phyloP scores from a whole-genome alignment of 2,113 vertebrate species.

The Rhagologus leucostigma region DNA sequence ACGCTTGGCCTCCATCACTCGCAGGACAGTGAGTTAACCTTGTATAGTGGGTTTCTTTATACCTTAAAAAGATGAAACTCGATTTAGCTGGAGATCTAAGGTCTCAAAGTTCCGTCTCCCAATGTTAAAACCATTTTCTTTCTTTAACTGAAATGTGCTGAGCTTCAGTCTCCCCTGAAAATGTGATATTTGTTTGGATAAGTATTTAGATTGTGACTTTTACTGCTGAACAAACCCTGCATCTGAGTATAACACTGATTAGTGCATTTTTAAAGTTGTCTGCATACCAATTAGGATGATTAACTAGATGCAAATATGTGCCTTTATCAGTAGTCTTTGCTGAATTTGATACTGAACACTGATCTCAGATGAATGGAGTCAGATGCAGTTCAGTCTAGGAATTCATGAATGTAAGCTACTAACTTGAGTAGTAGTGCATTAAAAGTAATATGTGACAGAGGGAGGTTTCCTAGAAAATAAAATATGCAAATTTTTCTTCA shows the following conservation, averaged over 20 bases:
- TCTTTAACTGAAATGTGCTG: neutral
- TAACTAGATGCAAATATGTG: slow-evolving; percentile 13
- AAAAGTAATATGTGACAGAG: neutral
- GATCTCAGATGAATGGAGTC: neutral
- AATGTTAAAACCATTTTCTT: neutral
- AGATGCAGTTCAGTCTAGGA: neutral
- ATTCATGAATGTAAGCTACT: neutral
- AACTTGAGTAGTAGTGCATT: neutral
- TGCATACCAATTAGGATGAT: slow-evolving; percentile 15
- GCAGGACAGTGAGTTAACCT: neutral
- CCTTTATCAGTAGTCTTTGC: neutral
- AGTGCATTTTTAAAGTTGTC: neutral
- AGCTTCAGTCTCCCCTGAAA: neutral
- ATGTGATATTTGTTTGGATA: neutral
- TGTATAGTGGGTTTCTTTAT: neutral
- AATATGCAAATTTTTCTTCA: neutral
- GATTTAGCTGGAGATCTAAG: neutral
- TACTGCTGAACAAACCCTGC: neutral
- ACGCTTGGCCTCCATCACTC: neutral
- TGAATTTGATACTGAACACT: neutral
- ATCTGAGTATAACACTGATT: neutral
- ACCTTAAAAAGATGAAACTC: neutral
- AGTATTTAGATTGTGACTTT: neutral
- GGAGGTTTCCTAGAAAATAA: neutral
- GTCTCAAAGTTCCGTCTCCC: neutral